Evolutionary conservation across 2,113 vertebrate genomes (phyloP).

Genomic region (Oostethus manadensis): DNA sequence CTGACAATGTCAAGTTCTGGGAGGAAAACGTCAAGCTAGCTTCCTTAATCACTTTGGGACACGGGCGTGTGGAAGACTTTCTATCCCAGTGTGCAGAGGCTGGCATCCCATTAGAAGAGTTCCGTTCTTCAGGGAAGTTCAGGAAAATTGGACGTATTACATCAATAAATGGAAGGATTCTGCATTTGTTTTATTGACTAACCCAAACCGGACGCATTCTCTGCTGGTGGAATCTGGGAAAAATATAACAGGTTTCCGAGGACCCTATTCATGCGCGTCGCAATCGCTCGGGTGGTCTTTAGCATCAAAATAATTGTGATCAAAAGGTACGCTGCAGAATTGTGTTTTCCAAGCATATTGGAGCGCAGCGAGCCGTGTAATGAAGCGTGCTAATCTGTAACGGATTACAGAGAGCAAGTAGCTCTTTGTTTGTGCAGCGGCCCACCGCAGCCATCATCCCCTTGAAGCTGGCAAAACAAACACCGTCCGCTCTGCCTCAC

Average conservation of each 20-base stretch:
- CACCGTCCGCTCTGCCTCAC: slow-evolving; percentile 9
- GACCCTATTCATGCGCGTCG: slow-evolving; percentile 57
- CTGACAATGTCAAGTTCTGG: background rate
- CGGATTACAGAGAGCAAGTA: slow-evolving; percentile 41
- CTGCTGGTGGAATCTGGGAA: too few relatives aligned
- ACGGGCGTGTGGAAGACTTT: too few relatives aligned
- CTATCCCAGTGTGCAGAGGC: too few relatives aligned
- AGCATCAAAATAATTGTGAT: background rate
- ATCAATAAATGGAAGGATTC: too few relatives aligned
- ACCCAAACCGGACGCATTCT: too few relatives aligned
- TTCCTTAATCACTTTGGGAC: too few relatives aligned
- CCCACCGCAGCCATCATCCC: slow-evolving; percentile 33
- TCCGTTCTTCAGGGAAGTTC: too few relatives aligned
- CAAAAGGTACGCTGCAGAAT: slow-evolving; percentile 13
- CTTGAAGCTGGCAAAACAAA: slow-evolving; percentile 6
- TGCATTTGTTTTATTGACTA: too few relatives aligned
- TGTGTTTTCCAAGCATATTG: slow-evolving; percentile 31
- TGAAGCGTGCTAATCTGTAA: slow-evolving; percentile 42
- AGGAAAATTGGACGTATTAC: too few relatives aligned
- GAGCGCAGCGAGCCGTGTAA: slow-evolving; percentile 42
- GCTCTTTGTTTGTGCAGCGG: slow-evolving; percentile 38
- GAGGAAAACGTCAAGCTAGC: too few relatives aligned
- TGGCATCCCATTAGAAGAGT: too few relatives aligned
- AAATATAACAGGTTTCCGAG: too few relatives aligned
- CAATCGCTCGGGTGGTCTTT: background rate